Conservation (phyloP, 1,140 invertebrate genomes). For the Diploscapter pachys region DNA sequence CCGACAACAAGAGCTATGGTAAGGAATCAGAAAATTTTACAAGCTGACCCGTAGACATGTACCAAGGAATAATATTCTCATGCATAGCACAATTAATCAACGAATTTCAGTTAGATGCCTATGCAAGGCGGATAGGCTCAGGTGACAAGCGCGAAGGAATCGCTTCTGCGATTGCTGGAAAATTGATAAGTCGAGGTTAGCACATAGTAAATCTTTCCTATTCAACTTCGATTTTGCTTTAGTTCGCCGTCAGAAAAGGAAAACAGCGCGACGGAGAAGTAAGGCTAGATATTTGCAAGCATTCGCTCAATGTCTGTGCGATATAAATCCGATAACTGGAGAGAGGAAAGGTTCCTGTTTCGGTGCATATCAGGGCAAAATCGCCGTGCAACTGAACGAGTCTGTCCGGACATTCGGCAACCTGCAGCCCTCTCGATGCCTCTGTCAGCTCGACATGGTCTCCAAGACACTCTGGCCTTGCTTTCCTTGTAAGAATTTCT, state of each 20-base stretch:
- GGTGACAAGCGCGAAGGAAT: conserved; percentile 50
- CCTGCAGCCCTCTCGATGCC: conserved; percentile 50
- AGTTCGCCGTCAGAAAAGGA: background rate
- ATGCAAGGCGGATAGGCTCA: conserved; percentile 43
- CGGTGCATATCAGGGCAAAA: conserved; percentile 51
- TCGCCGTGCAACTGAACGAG: conserved; percentile 42
- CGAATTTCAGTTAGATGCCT: conserved; percentile 52
- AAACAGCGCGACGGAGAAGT: too few species aligned
- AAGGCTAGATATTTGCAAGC: conserved; percentile 40
- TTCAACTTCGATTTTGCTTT: conserved; percentile 4
- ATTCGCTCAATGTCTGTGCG: conserved; percentile 57
- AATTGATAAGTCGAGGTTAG: background rate
- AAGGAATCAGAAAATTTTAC: conserved; percentile 1
- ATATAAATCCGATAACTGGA: conserved; percentile 50
- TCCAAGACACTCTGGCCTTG: conserved; percentile 54
- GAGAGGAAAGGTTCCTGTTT: conserved; percentile 55
- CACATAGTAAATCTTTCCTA: background rate
- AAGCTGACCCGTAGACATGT: background rate
- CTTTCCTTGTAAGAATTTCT: conserved; percentile 50
- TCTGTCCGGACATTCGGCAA: conserved; percentile 40
- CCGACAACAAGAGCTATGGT: conserved; percentile 52
- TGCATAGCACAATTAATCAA: background rate
- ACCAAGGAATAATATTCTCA: background rate
- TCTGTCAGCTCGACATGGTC: conserved; percentile 53
- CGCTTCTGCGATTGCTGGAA: conserved; percentile 35